phyloP scores from a whole-genome alignment of 2,888 invertebrate species.

The Drosophila paranaensis region DNA sequence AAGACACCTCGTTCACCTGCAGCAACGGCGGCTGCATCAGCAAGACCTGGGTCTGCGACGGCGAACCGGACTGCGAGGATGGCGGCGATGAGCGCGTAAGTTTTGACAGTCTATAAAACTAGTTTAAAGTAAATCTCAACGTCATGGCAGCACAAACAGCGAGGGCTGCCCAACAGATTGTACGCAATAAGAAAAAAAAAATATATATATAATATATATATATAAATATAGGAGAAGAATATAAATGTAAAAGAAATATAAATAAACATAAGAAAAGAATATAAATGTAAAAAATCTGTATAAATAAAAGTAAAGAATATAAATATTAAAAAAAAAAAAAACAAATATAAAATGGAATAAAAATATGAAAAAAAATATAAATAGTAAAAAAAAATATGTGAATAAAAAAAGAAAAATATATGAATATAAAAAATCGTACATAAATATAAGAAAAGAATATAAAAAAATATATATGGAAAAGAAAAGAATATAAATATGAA shows the following conservation, averaged over 20 bases:
- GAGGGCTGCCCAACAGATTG: not conserved
- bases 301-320: not conserved
- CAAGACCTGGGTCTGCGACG: slow-evolving; percentile 93
- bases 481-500: no score
- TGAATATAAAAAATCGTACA: no score
- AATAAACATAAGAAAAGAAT: not conserved
- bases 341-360: no score
- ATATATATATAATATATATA: not conserved
- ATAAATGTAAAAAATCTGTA: no score
- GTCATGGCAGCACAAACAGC: not conserved
- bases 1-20: slow-evolving; percentile 91
- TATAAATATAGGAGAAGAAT: not conserved
- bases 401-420: not conserved
- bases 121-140: slow-evolving; percentile 7
- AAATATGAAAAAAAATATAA: no score
- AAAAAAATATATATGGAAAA: no score
- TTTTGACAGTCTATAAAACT: slow-evolving; percentile 32
- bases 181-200: not conserved
- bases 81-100: slow-evolving; percentile 92
- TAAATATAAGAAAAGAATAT: not conserved
- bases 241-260: not conserved
- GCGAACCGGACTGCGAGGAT: slow-evolving; percentile 93
- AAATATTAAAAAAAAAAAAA: no score
- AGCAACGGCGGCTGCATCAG: slow-evolving; percentile 91
- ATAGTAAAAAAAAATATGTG: no score